These are phyloP conservation scores for Bombus waltoni DNA, from an alignment of 1,140 invertebrate genomes.

Conservation along the genomic window DNA sequence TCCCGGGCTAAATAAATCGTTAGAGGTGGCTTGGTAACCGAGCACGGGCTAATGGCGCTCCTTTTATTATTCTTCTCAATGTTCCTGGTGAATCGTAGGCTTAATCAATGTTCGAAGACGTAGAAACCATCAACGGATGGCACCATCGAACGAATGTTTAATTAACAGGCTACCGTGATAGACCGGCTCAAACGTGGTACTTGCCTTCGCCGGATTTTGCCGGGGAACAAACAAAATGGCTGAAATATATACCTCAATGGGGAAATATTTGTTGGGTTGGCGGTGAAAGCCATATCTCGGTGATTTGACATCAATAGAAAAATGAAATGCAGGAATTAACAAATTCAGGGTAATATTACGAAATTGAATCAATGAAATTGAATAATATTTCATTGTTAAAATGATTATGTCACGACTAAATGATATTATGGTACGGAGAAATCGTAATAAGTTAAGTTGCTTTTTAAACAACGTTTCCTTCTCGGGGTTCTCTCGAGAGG, in stretches of 20 bases:
- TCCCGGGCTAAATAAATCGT: slow-evolving; percentile 57
- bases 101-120: slow-evolving; percentile 12
- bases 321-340: neutral
- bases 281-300: neutral
- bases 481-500: too few species aligned
- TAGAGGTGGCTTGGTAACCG: slow-evolving; percentile 29
- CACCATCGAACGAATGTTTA: neutral
- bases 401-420: neutral
- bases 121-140: neutral
- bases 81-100: neutral
- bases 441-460: neutral
- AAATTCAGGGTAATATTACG: neutral
- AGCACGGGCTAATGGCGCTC: slow-evolving; percentile 44
- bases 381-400: neutral
- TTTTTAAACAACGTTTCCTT: neutral
- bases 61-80: slow-evolving; percentile 33
- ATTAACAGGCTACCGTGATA: neutral
- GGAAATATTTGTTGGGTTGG: neutral
- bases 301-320: neutral
- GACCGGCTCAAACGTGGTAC: neutral
- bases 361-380: neutral
- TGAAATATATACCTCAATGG: neutral
- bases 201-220: neutral
- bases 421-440: neutral
- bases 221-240: slow-evolving; percentile 33